Percentiles rank a stretch among this genome's conserved stretches.
Conservation (phyloP, 2,888 invertebrate species). For the Ophraella communa region DNA sequence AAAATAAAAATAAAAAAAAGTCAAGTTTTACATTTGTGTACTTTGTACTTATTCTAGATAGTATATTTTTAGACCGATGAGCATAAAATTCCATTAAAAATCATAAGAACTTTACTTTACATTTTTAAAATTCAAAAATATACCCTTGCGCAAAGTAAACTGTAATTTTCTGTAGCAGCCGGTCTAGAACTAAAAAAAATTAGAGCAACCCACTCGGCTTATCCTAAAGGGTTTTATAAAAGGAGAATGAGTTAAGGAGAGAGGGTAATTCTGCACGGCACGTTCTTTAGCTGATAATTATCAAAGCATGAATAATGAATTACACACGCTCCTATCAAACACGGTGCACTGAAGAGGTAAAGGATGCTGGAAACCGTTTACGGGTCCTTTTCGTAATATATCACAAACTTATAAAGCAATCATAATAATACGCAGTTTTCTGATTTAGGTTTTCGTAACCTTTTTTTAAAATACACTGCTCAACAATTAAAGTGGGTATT, state of each 20-base stretch:
- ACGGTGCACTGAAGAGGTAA: slow-evolving; percentile 34
- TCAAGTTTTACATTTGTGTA: too few species aligned
- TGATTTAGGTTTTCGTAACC: too few species aligned
- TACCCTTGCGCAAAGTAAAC: not conserved
- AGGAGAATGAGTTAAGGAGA: slow-evolving; percentile 6
- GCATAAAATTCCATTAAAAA: too few species aligned
- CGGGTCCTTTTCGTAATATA: slow-evolving; percentile 9
- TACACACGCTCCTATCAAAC: slow-evolving; percentile 45
- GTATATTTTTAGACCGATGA: too few species aligned
- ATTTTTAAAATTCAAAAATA: not conserved
- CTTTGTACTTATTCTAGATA: too few species aligned
- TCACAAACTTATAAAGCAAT: not conserved
- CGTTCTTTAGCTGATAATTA: slow-evolving; percentile 49
- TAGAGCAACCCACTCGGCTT: slow-evolving; percentile 9
- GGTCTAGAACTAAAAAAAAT: slow-evolving; percentile 1
- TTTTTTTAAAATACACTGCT: too few species aligned
- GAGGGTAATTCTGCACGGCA: slow-evolving; percentile 37
- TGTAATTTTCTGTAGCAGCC: not conserved
- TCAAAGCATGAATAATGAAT: slow-evolving; percentile 50
- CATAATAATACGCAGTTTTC: too few species aligned
- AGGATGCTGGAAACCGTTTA: slow-evolving; percentile 4
- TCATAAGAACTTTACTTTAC: too few species aligned
- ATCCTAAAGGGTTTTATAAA: not conserved
- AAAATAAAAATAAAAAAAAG: too few species aligned
- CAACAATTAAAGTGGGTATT: too few species aligned